A percentile compares a stretch with the other conserved stretches of the same genome.
Conservation (phyloP, 2,113 vertebrate species). For the Garra rufa region DNA sequence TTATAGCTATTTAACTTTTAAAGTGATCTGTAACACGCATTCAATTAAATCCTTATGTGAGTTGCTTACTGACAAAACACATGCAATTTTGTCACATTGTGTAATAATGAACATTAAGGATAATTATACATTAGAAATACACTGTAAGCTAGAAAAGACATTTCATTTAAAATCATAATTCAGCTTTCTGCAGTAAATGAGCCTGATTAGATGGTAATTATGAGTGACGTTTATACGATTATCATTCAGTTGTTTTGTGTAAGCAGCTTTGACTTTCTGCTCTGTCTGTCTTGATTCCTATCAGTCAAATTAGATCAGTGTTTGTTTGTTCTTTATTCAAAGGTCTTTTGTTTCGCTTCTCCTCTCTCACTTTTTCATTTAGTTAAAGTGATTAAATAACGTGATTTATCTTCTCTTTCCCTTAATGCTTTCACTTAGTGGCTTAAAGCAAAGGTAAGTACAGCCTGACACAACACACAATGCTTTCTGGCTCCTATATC, state of each 20-base stretch:
- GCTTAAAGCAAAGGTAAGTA: constrained; percentile 99
- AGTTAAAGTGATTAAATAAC: constrained; percentile 31
- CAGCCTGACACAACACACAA: constrained; percentile 71
- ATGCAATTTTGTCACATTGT: neutral
- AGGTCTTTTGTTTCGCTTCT: constrained; percentile 14
- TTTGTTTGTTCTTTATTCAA: constrained; percentile 13
- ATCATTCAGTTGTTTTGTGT: constrained; percentile 23
- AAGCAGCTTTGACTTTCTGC: constrained; percentile 9
- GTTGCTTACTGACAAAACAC: neutral
- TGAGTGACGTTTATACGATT: constrained; percentile 36
- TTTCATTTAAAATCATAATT: neutral
- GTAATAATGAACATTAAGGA: neutral
- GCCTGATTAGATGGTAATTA: constrained; percentile 9
- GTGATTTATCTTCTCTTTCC: constrained; percentile 63
- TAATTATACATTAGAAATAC: neutral
- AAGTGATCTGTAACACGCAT: neutral
- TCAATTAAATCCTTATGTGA: neutral
- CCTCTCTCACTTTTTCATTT: constrained; percentile 8
- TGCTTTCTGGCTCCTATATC: constrained; percentile 48
- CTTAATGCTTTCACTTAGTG: constrained; percentile 81
- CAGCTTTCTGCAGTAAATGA: neutral
- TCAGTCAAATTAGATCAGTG: constrained; percentile 11
- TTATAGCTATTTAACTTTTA: neutral
- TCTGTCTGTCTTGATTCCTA: constrained; percentile 19
- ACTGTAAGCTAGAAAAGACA: neutral